Evolutionary conservation across 2,113 vertebrate species (phyloP).

Genomic region (Colaptes auratus): DNA sequence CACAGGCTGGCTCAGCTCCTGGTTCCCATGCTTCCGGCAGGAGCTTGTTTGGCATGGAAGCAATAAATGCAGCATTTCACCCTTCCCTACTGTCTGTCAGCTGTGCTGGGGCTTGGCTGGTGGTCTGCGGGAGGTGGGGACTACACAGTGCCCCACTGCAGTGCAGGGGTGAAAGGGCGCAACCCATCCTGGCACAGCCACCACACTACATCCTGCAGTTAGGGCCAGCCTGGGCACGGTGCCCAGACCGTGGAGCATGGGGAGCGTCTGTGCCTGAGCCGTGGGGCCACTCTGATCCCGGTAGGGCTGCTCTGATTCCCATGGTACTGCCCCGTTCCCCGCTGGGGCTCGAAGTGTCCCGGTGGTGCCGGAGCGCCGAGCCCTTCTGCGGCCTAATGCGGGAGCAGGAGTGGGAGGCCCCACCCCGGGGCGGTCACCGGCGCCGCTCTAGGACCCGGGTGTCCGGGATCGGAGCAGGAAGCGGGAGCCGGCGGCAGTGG

Average conservation of each 20-base stretch:
- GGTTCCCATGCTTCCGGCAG: not conserved
- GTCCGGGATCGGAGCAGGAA: slow-evolving; percentile 33
- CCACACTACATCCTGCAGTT: not conserved
- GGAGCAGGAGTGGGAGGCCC: slow-evolving; percentile 30
- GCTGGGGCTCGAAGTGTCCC: not conserved
- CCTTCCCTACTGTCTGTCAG: not conserved
- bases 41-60: not conserved
- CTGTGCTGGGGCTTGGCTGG: not conserved
- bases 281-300: not conserved
- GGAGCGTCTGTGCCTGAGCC: too few species aligned
- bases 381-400: not conserved
- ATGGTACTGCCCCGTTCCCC: not conserved
- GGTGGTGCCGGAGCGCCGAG: not conserved
- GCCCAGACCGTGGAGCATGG: not conserved
- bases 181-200: not conserved
- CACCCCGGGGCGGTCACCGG: slow-evolving; percentile 54
- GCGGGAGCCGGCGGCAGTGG: not conserved
- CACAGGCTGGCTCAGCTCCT: not conserved
- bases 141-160: not conserved
- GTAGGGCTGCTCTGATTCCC: too few species aligned
- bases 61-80: slow-evolving; percentile 15
- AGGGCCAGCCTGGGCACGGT: not conserved
- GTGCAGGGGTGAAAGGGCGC: not conserved
- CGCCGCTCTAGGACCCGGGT: slow-evolving; percentile 14
- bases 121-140: not conserved